Base-by-base conservation (phyloP, 2,888 invertebrate species). In the Drosophila birchii region DNA sequence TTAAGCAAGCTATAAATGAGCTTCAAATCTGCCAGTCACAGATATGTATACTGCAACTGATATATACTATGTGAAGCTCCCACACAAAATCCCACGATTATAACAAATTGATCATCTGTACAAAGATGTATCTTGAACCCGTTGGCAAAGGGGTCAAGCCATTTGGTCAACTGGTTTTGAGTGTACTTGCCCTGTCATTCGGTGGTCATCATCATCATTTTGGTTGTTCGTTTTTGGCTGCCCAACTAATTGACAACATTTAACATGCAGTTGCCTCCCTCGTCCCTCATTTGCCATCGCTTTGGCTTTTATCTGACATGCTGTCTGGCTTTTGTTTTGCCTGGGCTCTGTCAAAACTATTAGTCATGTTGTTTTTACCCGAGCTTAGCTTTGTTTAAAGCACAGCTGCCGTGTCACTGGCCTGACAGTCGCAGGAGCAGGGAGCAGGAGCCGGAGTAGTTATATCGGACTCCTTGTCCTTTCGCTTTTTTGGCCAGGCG, bases 241-340 rank as follows among this genome's bases (percentile, higher is more conserved):
- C 51, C 53, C 67, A 78, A 68, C 82, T 85, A 85, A 85, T 82
- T 83, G 83, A 74, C 79, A 81, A 70, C 70, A 80, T 74, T 78
- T 82, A 72, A 61, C 75, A 78, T 69, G 44, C 53, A 72, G 53
- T 64, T 61, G 39, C n/a, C 39, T 16, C 29, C 26, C 49, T 18
- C 2, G 45, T 38, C 36, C 39, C 63, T 67, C 68, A 67, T 75
- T 79, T 81, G 76, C 53, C 74, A 81, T 72, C 55, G 60, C 62
- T 78, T 78, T 70, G 75, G 82, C 79, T 79, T 85, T 85, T 80
- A 81, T 84, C 79, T 81, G 81, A 76, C 79, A 82, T 73, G 72
- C 57, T 69, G 80, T 78, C 80, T 83, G 80, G 80, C 80, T 81
- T 83, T 77, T 80, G 81, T 83, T 82, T 83, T 82, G 70, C 75